Percentiles rank a stretch among this genome's conserved stretches.
Conservation (phyloP, 1,140 invertebrate genomes). For the Drosophila sturtevanti region DNA sequence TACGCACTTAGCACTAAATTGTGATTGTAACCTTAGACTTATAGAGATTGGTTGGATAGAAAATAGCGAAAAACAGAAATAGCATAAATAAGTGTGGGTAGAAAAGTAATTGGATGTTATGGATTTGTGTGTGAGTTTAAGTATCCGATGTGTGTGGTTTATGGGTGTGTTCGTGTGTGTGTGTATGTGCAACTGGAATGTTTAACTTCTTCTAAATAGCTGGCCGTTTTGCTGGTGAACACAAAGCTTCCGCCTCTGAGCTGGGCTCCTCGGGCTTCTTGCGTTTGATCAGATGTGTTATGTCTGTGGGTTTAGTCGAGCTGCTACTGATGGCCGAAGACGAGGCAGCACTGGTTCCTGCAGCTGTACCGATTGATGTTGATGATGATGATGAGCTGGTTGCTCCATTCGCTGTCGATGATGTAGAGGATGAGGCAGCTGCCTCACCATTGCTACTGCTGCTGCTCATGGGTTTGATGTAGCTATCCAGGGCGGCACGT, state of each 20-base stretch:
- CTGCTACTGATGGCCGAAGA: conserved; percentile 71
- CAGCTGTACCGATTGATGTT: conserved; percentile 29
- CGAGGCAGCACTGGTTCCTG: conserved; percentile 30
- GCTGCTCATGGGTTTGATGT: conserved; percentile 70
- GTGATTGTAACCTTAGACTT: conserved; percentile 77
- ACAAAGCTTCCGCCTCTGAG: conserved; percentile 72
- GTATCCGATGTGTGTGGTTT: conserved; percentile 37
- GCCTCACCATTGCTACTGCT: conserved; percentile 50
- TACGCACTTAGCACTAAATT: conserved; percentile 74
- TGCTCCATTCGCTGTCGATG: conserved; percentile 43
- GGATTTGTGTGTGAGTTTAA: conserved; percentile 40
- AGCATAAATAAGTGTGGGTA: conserved; percentile 53
- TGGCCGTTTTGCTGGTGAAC: conserved; percentile 75
- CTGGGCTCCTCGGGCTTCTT: conserved; percentile 80
- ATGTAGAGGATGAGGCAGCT: conserved; percentile 54
- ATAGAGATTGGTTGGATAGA: conserved; percentile 63
- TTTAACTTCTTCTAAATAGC: conserved; percentile 57
- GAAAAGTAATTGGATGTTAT: conserved; percentile 20
- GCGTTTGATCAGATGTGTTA: conserved; percentile 81
- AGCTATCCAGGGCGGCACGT: conserved; percentile 75
- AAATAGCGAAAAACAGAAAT: conserved; percentile 61
- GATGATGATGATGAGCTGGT: conserved; percentile 48
- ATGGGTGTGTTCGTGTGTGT: conserved; percentile 33
- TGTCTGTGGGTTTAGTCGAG: conserved; percentile 77
- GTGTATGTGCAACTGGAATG: conserved; percentile 61